These are phyloP conservation scores for Epistrophe grossulariae DNA, from an alignment of 2,888 invertebrate species.

Conservation along the genomic window DNA sequence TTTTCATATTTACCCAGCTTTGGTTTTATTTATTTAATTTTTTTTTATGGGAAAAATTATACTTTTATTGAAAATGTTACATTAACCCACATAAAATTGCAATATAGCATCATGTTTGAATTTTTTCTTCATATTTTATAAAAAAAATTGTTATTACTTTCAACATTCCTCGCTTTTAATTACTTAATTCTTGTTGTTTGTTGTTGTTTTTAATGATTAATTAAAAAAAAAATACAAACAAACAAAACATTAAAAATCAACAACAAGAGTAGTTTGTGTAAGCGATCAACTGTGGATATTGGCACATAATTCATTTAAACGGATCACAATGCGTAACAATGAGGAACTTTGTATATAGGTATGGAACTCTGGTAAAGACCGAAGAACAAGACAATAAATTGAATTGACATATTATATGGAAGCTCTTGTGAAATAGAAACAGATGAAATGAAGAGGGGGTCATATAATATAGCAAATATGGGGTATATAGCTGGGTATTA, in stretches of 20 bases:
- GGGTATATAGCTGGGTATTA: neutral
- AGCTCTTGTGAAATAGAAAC: conserved; percentile 42
- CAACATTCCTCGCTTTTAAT: conserved; percentile 60
- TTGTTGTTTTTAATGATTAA: conserved; percentile 57
- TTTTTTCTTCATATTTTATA: neutral
- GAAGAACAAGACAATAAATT: conserved; percentile 5
- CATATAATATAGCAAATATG: neutral
- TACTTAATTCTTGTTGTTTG: conserved; percentile 57
- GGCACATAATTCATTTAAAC: conserved; percentile 74
- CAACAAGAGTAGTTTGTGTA: conserved; percentile 42
- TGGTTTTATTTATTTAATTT: neutral
- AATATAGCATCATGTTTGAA: neutral
- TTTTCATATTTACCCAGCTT: neutral
- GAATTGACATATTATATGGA: conserved; percentile 40
- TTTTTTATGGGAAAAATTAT: conserved; percentile 21
- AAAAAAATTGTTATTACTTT: conserved; percentile 22
- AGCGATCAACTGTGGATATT: conserved; percentile 72
- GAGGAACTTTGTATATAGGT: conserved; percentile 48
- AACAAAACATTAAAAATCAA: conserved; percentile 8
- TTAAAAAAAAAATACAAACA: conserved; percentile 37
- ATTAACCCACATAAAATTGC: conserved; percentile 54
- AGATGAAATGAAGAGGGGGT: neutral
- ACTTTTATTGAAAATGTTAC: conserved; percentile 53
- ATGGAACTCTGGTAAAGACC: conserved; percentile 10
- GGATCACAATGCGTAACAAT: conserved; percentile 74